These are phyloP conservation scores for Himalopsyche kuldschensis DNA, from an alignment of 2,888 invertebrate species.

Conservation along the genomic window DNA sequence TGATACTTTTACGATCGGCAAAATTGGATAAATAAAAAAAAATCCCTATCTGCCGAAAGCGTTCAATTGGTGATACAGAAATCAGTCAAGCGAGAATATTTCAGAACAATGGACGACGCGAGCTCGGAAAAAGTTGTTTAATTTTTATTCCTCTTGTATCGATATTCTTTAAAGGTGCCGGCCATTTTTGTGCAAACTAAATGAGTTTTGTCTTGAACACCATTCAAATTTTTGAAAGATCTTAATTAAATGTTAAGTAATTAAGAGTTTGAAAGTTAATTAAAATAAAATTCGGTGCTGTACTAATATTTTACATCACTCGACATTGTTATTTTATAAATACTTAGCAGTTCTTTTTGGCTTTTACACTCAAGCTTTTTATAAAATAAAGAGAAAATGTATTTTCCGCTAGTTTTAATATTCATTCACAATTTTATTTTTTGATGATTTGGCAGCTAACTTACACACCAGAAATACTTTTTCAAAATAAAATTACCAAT, in stretches of 20 bases:
- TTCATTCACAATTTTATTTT: no score
- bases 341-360: no score
- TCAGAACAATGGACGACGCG: background rate
- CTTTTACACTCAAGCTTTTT: no score
- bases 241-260: background rate
- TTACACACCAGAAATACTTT: no score
- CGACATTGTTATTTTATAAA: background rate
- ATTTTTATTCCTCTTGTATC: background rate
- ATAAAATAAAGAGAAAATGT: no score
- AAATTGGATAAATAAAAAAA: background rate
- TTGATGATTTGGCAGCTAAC: no score
- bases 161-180: background rate
- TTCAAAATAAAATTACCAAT: no score
- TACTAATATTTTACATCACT: background rate
- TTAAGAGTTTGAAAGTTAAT: background rate
- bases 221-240: background rate
- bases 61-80: background rate
- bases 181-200: background rate
- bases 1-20: background rate
- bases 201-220: background rate
- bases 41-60: background rate
- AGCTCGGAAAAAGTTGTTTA: background rate
- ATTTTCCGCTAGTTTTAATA: no score
- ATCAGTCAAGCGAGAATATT: background rate
- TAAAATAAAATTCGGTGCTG: background rate